phyloP scores from a whole-genome alignment of 1,140 invertebrate genomes.

The Euwallacea similis region DNA sequence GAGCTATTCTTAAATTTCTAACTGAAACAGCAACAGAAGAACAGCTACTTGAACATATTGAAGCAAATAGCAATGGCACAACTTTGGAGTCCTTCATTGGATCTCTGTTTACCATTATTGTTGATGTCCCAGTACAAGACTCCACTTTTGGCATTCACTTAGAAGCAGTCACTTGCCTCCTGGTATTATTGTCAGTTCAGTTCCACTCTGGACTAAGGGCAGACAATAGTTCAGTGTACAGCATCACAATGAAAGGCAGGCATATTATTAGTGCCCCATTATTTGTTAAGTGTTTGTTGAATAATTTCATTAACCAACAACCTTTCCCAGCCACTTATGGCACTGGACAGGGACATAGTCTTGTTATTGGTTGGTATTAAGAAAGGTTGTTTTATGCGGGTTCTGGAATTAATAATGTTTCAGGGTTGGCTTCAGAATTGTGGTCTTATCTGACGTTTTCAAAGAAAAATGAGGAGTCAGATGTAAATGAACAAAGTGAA shows the following conservation, averaged over 20 bases:
- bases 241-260: conserved; percentile 73
- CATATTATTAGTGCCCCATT: conserved; percentile 71
- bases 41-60: conserved; percentile 73
- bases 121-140: conserved; percentile 79
- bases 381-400: not conserved
- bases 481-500: conserved; percentile 51
- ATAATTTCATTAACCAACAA: conserved; percentile 77
- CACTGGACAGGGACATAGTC: conserved; percentile 68
- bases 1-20: conserved; percentile 87
- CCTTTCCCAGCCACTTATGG: conserved; percentile 70
- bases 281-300: conserved; percentile 75
- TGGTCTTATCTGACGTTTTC: conserved; percentile 69
- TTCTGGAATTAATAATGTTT: conserved; percentile 8
- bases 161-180: conserved; percentile 84
- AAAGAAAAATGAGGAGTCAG: conserved; percentile 51
- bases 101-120: conserved; percentile 72
- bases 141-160: conserved; percentile 86
- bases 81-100: conserved; percentile 66
- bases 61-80: conserved; percentile 52
- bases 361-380: conserved; percentile 68
- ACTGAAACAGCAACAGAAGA: conserved; percentile 78
- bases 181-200: conserved; percentile 86
- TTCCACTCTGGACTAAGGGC: conserved; percentile 74
- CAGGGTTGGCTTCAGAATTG: conserved; percentile 69
- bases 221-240: conserved; percentile 62